A percentile compares a stretch with the other conserved stretches of the same genome.
Evolutionary conservation across 2,113 vertebrate species (phyloP).

Genomic region (Caranx melampygus): DNA sequence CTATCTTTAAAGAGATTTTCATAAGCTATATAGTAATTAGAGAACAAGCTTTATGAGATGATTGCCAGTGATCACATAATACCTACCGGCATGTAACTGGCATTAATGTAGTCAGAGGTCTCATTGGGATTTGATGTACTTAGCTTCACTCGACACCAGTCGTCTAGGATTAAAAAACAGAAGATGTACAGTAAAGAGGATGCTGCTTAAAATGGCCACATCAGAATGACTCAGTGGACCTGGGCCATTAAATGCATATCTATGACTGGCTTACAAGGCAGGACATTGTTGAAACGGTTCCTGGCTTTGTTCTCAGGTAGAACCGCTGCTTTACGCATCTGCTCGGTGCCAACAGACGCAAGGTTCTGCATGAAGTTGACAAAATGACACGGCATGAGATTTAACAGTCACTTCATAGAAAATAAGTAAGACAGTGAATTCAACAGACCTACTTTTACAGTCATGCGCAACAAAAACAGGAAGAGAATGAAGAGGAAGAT

Average conservation of each 20-base stretch:
- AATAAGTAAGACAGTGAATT: background rate
- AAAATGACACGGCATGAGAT: background rate
- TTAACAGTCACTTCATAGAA: background rate
- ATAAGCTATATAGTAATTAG: background rate
- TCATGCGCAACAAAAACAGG: background rate
- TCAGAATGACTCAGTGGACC: background rate
- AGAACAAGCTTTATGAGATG: background rate
- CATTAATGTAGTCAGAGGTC: conserved; percentile 88
- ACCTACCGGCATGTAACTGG: conserved; percentile 88
- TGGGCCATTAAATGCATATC: background rate
- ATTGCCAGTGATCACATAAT: background rate
- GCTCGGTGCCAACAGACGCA: conserved; percentile 67
- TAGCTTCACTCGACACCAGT: conserved; percentile 86
- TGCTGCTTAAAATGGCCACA: background rate
- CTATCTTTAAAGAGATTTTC: background rate
- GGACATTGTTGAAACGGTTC: conserved; percentile 88
- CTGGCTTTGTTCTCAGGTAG: conserved; percentile 82
- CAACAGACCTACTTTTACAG: background rate
- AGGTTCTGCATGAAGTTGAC: conserved; percentile 68
- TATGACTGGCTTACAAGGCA: conserved; percentile 84
- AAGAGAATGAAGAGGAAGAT: background rate
- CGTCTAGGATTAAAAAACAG: conserved; percentile 77
- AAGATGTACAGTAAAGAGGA: background rate
- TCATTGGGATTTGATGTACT: background rate
- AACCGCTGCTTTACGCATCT: conserved; percentile 68